These are phyloP conservation scores for Mythimna pallens DNA, from an alignment of 2,888 invertebrate species.

Conservation along the genomic window DNA sequence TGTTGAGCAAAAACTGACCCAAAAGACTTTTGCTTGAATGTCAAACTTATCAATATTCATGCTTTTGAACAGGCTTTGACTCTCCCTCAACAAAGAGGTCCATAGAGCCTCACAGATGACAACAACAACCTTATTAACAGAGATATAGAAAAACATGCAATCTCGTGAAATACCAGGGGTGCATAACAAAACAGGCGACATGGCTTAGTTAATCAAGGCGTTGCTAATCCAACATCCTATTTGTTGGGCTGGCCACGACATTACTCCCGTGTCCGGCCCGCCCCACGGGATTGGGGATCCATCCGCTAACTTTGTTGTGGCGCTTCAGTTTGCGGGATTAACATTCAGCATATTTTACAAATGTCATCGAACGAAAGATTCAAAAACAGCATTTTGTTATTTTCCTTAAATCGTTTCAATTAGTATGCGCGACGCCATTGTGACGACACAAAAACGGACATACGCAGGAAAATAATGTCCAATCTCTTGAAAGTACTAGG, in stretches of 20 bases:
- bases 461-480: conserved; percentile 50
- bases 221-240: conserved; percentile 60
- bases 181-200: conserved; percentile 63
- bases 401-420: conserved; percentile 16
- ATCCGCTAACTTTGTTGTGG: conserved; percentile 50
- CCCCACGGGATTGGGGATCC: conserved; percentile 52
- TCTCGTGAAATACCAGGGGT: conserved; percentile 61
- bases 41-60: conserved; percentile 25
- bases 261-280: conserved; percentile 54
- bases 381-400: conserved; percentile 2
- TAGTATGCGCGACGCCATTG: conserved; percentile 20
- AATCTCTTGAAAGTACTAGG: conserved; percentile 76
- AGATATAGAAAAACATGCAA: conserved; percentile 58
- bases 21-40: conserved; percentile 1
- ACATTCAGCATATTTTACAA: conserved; percentile 46
- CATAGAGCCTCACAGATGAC: conserved; percentile 20
- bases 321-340: conserved; percentile 43
- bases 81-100: conserved; percentile 2
- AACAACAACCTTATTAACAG: conserved; percentile 39
- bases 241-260: conserved; percentile 57
- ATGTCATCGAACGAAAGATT: conserved; percentile 42
- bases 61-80: neutral
- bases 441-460: conserved; percentile 20
- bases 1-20: conserved; percentile 2
- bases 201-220: conserved; percentile 63